These are phyloP conservation scores for Scaptomyza hsui DNA, from an alignment of 1,140 invertebrate genomes.

Conservation along the genomic window DNA sequence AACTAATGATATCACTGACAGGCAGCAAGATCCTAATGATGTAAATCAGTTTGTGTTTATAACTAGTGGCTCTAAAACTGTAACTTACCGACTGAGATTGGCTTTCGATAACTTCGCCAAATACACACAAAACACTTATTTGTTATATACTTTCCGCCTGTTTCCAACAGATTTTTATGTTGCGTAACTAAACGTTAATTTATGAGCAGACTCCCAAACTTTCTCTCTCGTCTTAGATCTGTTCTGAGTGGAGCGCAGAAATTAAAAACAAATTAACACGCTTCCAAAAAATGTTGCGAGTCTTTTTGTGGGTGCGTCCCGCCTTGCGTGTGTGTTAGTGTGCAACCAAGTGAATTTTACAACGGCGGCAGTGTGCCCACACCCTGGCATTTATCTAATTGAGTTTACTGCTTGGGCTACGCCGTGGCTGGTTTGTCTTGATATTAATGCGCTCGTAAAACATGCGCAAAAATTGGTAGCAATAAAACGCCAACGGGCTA, in stretches of 20 bases:
- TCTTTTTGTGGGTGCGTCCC: slow-evolving; percentile 36
- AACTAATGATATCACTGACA: slow-evolving; percentile 83
- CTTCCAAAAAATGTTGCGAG: slow-evolving; percentile 49
- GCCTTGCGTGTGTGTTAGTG: slow-evolving; percentile 35
- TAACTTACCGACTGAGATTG: neutral
- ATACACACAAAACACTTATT: slow-evolving; percentile 3
- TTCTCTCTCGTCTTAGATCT: slow-evolving; percentile 33
- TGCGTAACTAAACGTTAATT: slow-evolving; percentile 78
- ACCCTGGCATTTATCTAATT: slow-evolving; percentile 64
- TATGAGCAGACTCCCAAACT: slow-evolving; percentile 50
- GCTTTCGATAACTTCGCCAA: neutral
- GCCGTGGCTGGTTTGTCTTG: slow-evolving; percentile 55
- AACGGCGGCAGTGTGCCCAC: slow-evolving; percentile 26
- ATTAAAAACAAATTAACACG: slow-evolving; percentile 81
- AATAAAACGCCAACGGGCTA: slow-evolving; percentile 59
- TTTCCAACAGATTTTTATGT: slow-evolving; percentile 75
- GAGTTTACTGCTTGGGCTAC: slow-evolving; percentile 57
- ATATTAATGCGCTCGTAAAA: slow-evolving; percentile 78
- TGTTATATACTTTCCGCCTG: slow-evolving; percentile 16
- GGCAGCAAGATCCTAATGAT: slow-evolving; percentile 64
- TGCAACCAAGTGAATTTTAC: slow-evolving; percentile 71
- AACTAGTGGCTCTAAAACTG: neutral
- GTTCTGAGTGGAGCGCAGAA: slow-evolving; percentile 40
- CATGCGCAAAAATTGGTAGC: slow-evolving; percentile 74
- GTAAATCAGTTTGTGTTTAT: slow-evolving; percentile 15